Conservation (phyloP, 2,888 invertebrate species). For the Tenodera sinensis region DNA sequence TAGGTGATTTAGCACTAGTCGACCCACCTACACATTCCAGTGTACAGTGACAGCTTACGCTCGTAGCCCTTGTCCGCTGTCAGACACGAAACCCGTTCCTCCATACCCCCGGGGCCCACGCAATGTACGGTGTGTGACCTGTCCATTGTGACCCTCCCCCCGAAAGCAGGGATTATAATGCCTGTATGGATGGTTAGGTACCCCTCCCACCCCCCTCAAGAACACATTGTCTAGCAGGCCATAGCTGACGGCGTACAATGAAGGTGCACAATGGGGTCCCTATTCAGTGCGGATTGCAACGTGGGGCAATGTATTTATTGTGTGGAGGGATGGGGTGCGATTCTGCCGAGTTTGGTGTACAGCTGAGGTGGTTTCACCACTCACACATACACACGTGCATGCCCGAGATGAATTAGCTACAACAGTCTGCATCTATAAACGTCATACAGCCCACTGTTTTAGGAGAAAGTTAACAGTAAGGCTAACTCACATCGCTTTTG, state of each 20-base stretch:
- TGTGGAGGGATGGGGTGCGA: neutral
- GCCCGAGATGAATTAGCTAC: neutral
- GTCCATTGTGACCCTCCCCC: neutral
- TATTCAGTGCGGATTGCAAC: neutral
- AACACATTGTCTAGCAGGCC: neutral
- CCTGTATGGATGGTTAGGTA: neutral
- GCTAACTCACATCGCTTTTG: neutral
- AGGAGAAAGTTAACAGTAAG: neutral
- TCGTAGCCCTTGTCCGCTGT: neutral
- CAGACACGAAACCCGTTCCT: neutral
- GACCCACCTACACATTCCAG: neutral
- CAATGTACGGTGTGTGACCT: neutral
- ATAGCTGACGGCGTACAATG: neutral
- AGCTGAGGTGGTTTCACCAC: neutral
- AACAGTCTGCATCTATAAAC: neutral
- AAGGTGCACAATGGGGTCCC: neutral
- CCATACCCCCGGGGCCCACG: neutral
- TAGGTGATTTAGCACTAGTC: neutral
- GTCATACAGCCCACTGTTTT: neutral
- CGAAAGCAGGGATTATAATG: neutral
- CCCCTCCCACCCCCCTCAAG: neutral
- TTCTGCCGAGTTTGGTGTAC: neutral
- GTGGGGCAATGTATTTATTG: constrained; percentile 3
- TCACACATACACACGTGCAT: neutral
- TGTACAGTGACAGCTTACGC: neutral